These are phyloP conservation scores for Rhamphomyia laevipes DNA, from an alignment of 2,888 invertebrate species.

Conservation along the genomic window DNA sequence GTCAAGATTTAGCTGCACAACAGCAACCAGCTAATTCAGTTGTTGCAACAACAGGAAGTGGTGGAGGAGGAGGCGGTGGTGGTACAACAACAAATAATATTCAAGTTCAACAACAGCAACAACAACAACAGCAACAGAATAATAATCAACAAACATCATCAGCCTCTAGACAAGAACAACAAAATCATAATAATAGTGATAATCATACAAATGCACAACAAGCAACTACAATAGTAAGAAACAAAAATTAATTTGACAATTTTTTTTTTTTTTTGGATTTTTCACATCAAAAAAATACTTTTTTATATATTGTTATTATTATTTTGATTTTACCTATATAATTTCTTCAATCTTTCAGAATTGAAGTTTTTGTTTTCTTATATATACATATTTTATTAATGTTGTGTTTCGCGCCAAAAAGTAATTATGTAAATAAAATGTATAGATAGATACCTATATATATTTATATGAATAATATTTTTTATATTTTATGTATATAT, in stretches of 20 bases:
- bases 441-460: no score
- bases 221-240: not conserved
- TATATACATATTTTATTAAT: no score
- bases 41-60: not conserved
- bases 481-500: no score
- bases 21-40: constrained; percentile 22
- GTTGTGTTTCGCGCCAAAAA: no score
- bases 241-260: not conserved
- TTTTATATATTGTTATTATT: no score
- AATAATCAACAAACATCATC: constrained; percentile 17
- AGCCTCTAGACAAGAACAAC: constrained; percentile 7
- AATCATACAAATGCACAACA: not conserved
- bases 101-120: constrained; percentile 5
- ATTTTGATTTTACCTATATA: no score
- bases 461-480: no score
- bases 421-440: no score
- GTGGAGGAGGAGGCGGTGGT: not conserved
- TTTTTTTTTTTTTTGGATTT: no score
- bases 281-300: no score
- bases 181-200: constrained; percentile 2
- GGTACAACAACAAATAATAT: not conserved
- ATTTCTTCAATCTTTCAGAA: no score
- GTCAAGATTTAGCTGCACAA: constrained; percentile 23
- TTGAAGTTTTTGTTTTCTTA: no score
- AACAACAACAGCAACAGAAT: constrained; percentile 10